Evolutionary conservation across 2,113 vertebrate genomes (phyloP).

Genomic region (Alouatta palliata): DNA sequence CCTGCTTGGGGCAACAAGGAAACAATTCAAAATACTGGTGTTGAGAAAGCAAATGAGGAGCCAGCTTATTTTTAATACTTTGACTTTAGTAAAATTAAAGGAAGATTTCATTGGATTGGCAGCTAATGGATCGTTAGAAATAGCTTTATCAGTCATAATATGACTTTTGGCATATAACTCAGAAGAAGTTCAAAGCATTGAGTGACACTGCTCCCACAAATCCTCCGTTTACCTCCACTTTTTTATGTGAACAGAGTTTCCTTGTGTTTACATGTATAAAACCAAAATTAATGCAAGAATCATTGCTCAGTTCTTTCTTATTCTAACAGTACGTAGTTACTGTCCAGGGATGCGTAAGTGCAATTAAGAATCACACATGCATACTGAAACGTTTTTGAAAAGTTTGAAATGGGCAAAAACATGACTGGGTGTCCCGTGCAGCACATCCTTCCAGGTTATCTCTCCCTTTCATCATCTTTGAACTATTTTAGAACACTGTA

Average conservation of each 20-base stretch:
- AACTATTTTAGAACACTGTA: background rate
- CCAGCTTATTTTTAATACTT: background rate
- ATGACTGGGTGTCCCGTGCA: background rate
- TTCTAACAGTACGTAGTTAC: conserved; percentile 12
- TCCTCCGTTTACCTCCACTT: background rate
- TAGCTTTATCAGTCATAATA: background rate
- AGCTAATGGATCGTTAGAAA: background rate
- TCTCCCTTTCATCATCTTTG: background rate
- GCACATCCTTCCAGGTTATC: background rate
- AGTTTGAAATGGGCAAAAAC: background rate
- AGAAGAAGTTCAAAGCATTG: conserved; percentile 32
- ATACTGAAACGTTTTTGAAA: background rate
- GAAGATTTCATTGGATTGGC: background rate
- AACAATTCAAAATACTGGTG: background rate
- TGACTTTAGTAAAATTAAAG: background rate
- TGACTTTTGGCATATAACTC: conserved; percentile 5
- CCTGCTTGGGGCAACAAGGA: too few species aligned
- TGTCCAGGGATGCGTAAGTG: background rate
- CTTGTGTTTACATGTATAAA: background rate
- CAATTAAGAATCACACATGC: background rate
- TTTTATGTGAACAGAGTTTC: background rate
- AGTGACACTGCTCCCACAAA: background rate
- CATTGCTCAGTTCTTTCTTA: background rate
- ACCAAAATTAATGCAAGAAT: background rate
- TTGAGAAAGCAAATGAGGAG: background rate